Evolutionary conservation across 2,113 vertebrate species (phyloP), one percentile per base, ranked within the genome.

Genomic region (Malurus melanocephalus): DNA sequence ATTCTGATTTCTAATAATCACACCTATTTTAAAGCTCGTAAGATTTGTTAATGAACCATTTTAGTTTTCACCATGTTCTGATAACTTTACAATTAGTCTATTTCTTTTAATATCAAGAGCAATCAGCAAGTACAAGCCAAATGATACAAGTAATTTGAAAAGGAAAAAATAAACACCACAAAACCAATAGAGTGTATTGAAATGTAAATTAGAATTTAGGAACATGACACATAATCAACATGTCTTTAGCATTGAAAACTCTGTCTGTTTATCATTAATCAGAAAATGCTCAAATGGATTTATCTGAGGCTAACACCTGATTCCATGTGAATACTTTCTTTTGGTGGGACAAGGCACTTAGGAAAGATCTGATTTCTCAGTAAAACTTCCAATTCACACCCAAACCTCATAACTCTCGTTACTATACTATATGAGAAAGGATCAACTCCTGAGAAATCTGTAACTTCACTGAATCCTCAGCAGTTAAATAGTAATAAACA

Each of bases 371-470:
- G 57, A 35, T 26, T 85, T 49, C 71, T 80, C 57, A 56, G 2
- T 32, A 77, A 48, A 80, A 62, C 11, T 74, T 91, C 17, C 27
- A 71, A 30, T 62, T 91, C 19, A 28, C 13, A 61, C 16, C 48
- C 2, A 71, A 22, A 77, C 13, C 5, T 0, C 5, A 0, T 9
- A 82, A 69, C 13, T 75, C 26, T 60, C 13, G 22, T 19, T 51
- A 35, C 26, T 33, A 5, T 3, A 68, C 0, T 7, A n/a, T n/a
- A n/a, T n/a, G 6, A 65, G 26, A 85, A 60, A 71, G 12, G 43
- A 72, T 38, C 26, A 69, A 62, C 10, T 3, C 13, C 15, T 69
- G 21, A 52, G 26, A 56, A 80, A 90, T 16, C 28, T 57, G 0
- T 26, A 80, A 33, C 33, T n/a, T 67, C 45, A 80, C 10, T 16